These are phyloP conservation scores for Melipona bicolor DNA, from an alignment of 2,888 invertebrate genomes.

Conservation along the genomic window DNA sequence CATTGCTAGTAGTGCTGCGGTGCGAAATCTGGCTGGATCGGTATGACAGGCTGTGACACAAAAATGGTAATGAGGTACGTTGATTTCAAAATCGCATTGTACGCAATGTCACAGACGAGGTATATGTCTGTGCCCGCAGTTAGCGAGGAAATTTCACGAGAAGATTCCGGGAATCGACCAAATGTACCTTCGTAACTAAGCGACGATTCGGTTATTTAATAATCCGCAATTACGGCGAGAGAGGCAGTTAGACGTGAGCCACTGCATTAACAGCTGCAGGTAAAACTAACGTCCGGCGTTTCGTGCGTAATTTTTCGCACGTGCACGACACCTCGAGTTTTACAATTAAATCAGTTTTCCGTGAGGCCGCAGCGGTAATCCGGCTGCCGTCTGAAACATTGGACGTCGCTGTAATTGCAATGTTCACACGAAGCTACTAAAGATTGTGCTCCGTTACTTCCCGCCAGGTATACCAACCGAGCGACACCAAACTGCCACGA, in stretches of 20 bases:
- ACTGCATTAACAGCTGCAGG: conserved; percentile 41
- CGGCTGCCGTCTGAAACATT: conserved; percentile 51
- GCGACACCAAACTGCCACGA: conserved; percentile 1
- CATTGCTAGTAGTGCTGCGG: too few species aligned
- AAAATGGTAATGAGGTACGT: too few species aligned
- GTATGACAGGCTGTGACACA: too few species aligned
- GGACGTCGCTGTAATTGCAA: conserved; percentile 58
- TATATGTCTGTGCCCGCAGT: background rate
- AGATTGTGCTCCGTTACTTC: conserved; percentile 89
- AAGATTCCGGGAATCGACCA: conserved; percentile 68
- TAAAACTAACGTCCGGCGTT: conserved; percentile 36
- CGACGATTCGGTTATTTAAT: conserved; percentile 34
- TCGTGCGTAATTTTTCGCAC: conserved; percentile 29
- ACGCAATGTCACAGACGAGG: too few species aligned
- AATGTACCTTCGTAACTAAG: conserved; percentile 71
- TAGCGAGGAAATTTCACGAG: background rate
- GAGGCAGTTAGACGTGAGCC: conserved; percentile 22
- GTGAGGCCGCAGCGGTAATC: background rate
- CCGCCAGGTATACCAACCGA: conserved; percentile 86
- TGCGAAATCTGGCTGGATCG: too few species aligned
- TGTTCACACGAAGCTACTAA: conserved; percentile 87
- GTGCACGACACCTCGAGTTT: conserved; percentile 43
- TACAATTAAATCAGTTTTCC: conserved; percentile 62
- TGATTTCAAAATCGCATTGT: too few species aligned
- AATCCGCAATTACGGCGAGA: conserved; percentile 21